phyloP scores from a whole-genome alignment of 2,797 vertebrate species.

The Sciurus vulgaris region DNA sequence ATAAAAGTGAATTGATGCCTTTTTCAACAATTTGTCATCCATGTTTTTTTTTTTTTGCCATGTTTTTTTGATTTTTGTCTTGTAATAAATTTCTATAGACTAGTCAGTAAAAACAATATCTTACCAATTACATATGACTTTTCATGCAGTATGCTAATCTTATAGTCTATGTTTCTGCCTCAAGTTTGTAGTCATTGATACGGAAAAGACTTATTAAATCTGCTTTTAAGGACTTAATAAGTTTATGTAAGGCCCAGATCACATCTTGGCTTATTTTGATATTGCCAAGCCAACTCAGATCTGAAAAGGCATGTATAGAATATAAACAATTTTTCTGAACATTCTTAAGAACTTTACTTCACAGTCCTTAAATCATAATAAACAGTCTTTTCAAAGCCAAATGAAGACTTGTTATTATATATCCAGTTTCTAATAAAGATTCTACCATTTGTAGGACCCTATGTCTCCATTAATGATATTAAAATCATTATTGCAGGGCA shows the following conservation, averaged over 20 bases:
- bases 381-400: not conserved
- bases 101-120: not conserved
- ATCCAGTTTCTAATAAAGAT: not conserved
- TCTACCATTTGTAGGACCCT: not conserved
- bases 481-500: not conserved
- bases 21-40: fast-evolving
- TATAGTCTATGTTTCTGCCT: not conserved
- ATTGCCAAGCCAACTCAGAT: not conserved
- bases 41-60: too few species aligned
- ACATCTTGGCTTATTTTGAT: not conserved
- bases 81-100: not conserved
- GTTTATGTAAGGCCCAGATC: not conserved
- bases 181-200: not conserved
- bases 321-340: not conserved
- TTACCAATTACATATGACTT: not conserved
- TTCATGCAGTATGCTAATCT: not conserved
- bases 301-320: too few species aligned
- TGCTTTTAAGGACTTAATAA: not conserved
- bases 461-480: not conserved
- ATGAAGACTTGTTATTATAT: not conserved
- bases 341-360: not conserved
- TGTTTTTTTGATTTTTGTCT: not conserved
- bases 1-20: too few species aligned
- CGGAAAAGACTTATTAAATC: too few species aligned
- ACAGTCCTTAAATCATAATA: not conserved